Conservation (phyloP, 2,797 vertebrate species). For the Diceros bicornis region DNA sequence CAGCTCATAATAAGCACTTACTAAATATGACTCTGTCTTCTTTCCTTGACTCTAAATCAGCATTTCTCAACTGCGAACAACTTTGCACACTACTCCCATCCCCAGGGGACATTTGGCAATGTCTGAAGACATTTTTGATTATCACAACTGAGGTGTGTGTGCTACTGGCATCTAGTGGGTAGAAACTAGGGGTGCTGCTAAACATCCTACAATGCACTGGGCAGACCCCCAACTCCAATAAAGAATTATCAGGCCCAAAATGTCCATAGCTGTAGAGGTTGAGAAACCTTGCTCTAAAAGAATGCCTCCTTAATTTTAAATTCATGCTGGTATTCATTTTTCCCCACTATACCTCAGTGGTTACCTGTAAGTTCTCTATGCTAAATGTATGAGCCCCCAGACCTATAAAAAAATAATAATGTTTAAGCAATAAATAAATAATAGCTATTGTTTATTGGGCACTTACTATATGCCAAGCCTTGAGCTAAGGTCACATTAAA, state of each 20-base stretch:
- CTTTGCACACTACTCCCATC: not conserved
- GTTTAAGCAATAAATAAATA: not conserved
- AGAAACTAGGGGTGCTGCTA: not conserved
- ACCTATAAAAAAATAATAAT: not conserved
- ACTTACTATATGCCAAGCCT: not conserved
- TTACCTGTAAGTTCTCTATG: not conserved
- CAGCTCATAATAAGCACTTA: not conserved
- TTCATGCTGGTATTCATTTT: not conserved
- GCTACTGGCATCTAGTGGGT: not conserved
- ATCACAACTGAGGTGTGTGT: not conserved
- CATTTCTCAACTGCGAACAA: not conserved
- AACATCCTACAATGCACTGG: not conserved
- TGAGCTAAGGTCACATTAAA: not conserved
- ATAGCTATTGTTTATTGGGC: not conserved
- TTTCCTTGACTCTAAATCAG: not conserved
- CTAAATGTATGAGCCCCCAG: not conserved
- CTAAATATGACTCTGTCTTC: not conserved
- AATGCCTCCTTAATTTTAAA: not conserved
- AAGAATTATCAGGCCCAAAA: slow-evolving; percentile 5
- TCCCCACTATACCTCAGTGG: not conserved
- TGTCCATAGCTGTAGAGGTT: not conserved
- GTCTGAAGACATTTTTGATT: not conserved
- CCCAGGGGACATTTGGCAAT: too few species aligned
- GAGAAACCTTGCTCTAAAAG: not conserved
- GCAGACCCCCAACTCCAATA: not conserved